Evolutionary conservation across 1,140 invertebrate species (phyloP).

Genomic region (Drosophila bocqueti): DNA sequence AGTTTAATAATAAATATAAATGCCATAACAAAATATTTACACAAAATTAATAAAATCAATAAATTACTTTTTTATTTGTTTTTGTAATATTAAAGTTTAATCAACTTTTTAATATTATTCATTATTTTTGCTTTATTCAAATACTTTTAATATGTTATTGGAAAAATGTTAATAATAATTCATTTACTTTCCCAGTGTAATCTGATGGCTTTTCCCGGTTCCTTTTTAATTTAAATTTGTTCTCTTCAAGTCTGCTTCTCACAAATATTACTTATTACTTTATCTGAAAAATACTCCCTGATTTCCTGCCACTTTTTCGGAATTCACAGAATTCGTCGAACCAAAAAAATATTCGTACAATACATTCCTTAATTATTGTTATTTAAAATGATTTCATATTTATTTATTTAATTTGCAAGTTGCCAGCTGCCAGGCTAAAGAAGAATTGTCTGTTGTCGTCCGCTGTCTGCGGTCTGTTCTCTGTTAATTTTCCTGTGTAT

Average conservation of each 20-base stretch:
- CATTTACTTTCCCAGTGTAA: neutral
- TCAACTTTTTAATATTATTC: no score
- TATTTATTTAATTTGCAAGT: conserved; percentile 40
- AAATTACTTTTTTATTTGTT: no score
- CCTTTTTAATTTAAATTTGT: no score
- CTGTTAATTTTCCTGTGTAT: conserved; percentile 17
- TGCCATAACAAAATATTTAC: no score
- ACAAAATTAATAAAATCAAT: no score
- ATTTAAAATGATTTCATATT: conserved; percentile 53
- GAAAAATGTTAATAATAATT: no score
- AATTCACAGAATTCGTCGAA: conserved; percentile 4
- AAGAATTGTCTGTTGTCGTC: conserved; percentile 10
- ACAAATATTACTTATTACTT: neutral
- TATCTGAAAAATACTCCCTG: conserved; percentile 2
- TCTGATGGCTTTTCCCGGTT: neutral
- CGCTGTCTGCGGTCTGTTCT: conserved; percentile 8
- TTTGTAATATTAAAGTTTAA: no score
- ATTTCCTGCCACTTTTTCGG: conserved; percentile 21
- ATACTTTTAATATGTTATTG: no score
- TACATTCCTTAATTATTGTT: conserved; percentile 56
- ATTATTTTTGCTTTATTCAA: neutral
- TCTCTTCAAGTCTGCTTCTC: no score
- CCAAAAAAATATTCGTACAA: conserved; percentile 28
- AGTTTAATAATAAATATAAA: no score
- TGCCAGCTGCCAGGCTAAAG: conserved; percentile 36